Evolutionary conservation across 2,888 invertebrate species (phyloP).

Genomic region (Nephrotoma appendiculata): DNA sequence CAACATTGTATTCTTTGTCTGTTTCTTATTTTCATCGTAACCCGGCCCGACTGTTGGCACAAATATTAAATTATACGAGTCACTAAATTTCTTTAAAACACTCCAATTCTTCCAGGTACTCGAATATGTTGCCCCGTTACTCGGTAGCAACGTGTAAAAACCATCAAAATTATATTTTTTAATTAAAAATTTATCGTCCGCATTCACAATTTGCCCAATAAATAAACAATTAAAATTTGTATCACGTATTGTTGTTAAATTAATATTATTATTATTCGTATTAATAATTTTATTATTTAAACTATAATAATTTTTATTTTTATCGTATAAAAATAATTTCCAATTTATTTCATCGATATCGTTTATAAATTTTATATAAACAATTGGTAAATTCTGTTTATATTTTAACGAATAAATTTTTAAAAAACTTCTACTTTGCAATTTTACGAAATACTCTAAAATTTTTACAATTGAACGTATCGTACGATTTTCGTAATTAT

Average conservation of each 20-base stretch:
- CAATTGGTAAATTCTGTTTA: conserved; percentile 35
- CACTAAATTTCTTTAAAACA: conserved; percentile 38
- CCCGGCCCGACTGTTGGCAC: conserved; percentile 57
- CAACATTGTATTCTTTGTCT: conserved; percentile 27
- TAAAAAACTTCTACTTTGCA: conserved; percentile 22
- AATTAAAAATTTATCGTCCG: neutral
- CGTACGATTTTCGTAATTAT: conserved; percentile 39
- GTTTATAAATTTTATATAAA: conserved; percentile 51
- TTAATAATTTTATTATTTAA: neutral
- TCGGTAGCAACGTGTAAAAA: conserved; percentile 50
- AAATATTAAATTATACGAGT: conserved; percentile 43
- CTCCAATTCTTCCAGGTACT: conserved; percentile 47
- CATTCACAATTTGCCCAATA: conserved; percentile 35
- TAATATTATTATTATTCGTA: conserved; percentile 24
- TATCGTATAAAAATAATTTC: conserved; percentile 29
- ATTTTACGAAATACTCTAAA: conserved; percentile 19
- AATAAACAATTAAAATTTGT: conserved; percentile 41
- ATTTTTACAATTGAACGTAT: conserved; percentile 34
- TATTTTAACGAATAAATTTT: conserved; percentile 25
- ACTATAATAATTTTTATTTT: conserved; percentile 22
- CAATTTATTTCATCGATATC: conserved; percentile 36
- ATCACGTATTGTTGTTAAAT: conserved; percentile 28
- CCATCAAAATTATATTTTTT: conserved; percentile 40
- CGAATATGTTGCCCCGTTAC: conserved; percentile 47
- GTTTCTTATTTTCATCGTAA: conserved; percentile 47